Conservation (phyloP, 2,113 vertebrate species). For the Tenrec ecaudatus region DNA sequence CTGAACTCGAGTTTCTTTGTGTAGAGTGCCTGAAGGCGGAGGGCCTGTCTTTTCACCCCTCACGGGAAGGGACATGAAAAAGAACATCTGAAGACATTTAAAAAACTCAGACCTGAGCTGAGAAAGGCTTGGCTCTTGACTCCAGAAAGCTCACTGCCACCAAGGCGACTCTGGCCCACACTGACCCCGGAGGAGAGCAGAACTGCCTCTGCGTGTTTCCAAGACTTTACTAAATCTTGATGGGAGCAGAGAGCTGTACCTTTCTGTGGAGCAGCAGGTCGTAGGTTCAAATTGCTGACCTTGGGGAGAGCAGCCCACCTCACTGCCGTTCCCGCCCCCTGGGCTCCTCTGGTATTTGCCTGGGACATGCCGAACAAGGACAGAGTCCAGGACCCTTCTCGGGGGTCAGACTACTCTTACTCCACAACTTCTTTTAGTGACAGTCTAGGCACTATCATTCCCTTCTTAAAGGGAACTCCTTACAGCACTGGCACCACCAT, state of each 20-base stretch:
- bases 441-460: not conserved
- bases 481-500: not conserved
- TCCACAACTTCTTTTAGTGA: not conserved
- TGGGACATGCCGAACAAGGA: no score
- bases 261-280: no score
- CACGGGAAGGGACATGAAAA: not conserved
- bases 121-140: not conserved
- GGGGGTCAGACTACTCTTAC: not conserved
- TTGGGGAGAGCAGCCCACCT: no score
- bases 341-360: no score
- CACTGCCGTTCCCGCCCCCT: no score
- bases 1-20: not conserved
- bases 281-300: no score
- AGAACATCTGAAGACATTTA: not conserved
- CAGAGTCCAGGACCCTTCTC: not conserved
- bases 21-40: not conserved
- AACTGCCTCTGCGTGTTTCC: no score
- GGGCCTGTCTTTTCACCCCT: constrained; percentile 34
- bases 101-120: not conserved
- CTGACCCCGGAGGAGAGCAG: no score
- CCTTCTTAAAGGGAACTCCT: not conserved
- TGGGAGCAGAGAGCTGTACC: no score
- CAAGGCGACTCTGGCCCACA: not conserved
- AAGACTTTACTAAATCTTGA: no score
- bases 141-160: not conserved